These are phyloP conservation scores for Eptatretus burgeri DNA, from an alignment of 2,113 vertebrate genomes.

Conservation along the genomic window DNA sequence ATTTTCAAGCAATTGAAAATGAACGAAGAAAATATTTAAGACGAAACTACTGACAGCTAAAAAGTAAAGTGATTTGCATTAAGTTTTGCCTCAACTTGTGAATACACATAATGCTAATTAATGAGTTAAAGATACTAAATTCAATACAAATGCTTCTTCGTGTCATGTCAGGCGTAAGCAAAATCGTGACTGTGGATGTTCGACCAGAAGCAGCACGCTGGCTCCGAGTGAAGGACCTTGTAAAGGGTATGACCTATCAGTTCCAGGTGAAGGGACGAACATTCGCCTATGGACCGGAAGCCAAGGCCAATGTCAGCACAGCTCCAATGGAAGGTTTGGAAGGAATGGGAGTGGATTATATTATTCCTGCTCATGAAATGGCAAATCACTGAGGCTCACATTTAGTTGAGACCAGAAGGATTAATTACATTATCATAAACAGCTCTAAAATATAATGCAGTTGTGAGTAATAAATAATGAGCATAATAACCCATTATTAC, in stretches of 20 bases:
- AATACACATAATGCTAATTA: not conserved
- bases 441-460: no score
- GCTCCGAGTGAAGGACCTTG: conserved; percentile 74
- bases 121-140: not conserved
- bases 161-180: conserved; percentile 42
- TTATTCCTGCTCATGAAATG: no score
- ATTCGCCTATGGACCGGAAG: conserved; percentile 57
- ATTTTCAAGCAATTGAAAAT: not conserved
- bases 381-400: no score
- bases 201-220: conserved; percentile 53
- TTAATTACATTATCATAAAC: no score
- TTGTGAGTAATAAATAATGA: no score
- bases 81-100: not conserved
- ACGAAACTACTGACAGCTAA: not conserved
- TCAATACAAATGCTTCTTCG: no score
- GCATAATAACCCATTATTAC: no score
- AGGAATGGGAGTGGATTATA: no score
- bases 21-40: not conserved
- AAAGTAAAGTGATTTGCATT: not conserved
- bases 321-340: conserved; percentile 63
- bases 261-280: conserved; percentile 70
- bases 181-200: conserved; percentile 83
- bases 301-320: conserved; percentile 78
- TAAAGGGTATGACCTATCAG: conserved; percentile 51
- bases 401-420: no score